Evolutionary conservation across 2,113 vertebrate genomes (phyloP).

Genomic region (Colaptes auratus): DNA sequence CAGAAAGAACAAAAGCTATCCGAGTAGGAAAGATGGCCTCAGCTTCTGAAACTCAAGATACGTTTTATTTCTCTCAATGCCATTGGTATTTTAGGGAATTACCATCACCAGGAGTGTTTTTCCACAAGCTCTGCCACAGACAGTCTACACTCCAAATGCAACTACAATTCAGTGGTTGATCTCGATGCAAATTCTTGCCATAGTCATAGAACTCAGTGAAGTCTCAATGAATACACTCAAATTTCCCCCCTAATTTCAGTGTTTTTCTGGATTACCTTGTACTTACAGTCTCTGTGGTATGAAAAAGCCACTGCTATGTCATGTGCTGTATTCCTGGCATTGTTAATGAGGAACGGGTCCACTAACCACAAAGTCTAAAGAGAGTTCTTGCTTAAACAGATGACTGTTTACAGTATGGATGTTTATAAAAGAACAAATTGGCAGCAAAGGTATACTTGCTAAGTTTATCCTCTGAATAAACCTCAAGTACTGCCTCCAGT

Average conservation of each 20-base stretch:
- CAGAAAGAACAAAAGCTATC: background rate
- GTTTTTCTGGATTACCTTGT: background rate
- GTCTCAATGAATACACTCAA: background rate
- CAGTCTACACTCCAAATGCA: background rate
- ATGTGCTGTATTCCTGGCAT: background rate
- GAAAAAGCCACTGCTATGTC: background rate
- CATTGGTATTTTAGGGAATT: background rate
- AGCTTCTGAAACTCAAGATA: background rate
- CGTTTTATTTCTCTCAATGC: background rate
- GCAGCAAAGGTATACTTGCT: background rate
- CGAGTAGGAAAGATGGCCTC: background rate
- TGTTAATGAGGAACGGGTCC: constrained; percentile 8
- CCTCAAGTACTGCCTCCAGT: no score
- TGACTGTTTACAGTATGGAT: background rate
- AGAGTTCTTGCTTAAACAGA: background rate
- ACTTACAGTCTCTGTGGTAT: background rate
- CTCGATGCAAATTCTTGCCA: background rate
- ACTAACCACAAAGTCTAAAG: background rate
- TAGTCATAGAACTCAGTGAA: background rate
- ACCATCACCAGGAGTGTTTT: background rate
- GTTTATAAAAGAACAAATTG: constrained; percentile 16
- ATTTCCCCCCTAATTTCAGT: background rate
- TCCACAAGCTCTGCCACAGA: background rate
- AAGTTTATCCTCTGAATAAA: constrained; percentile 10
- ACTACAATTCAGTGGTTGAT: background rate